These are phyloP conservation scores for Microctenopoma stevenorrisi DNA, from an alignment of 2,797 vertebrate genomes.

Conservation along the genomic window DNA sequence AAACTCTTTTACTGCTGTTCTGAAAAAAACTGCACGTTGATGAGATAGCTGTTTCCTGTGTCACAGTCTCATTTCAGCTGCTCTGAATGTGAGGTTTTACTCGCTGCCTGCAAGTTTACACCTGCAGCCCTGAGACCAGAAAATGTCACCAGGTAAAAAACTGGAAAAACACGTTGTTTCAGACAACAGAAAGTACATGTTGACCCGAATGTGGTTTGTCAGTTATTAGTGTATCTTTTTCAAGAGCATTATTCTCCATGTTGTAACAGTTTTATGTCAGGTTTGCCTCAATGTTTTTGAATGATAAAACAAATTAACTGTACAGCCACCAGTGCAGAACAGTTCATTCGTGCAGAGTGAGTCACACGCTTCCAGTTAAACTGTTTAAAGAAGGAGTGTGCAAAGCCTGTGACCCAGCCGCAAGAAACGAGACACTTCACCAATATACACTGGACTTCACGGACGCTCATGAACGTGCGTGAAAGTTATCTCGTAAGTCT, in stretches of 20 bases:
- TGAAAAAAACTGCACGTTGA: no score
- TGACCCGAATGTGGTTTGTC: not conserved
- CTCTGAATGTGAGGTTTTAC: no score
- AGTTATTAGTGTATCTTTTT: no score
- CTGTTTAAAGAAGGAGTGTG: not conserved
- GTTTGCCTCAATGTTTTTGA: no score
- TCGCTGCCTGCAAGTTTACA: no score
- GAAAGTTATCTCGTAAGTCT: not conserved
- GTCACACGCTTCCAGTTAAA: slow-evolving; percentile 3
- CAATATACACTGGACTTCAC: not conserved
- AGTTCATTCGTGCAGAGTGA: not conserved
- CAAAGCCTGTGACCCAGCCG: not conserved
- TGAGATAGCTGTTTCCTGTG: no score
- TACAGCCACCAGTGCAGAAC: not conserved
- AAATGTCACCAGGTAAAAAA: not conserved
- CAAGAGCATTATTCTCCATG: no score
- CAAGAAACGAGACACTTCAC: not conserved
- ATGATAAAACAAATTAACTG: not conserved
- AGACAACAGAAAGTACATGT: not conserved
- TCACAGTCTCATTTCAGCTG: no score
- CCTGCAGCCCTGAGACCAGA: no score
- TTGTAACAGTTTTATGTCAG: no score
- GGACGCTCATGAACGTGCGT: not conserved
- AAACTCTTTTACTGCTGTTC: no score
- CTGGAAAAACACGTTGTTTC: not conserved